phyloP scores from a whole-genome alignment of 2,113 vertebrate genomes.

The Clupea harengus region DNA sequence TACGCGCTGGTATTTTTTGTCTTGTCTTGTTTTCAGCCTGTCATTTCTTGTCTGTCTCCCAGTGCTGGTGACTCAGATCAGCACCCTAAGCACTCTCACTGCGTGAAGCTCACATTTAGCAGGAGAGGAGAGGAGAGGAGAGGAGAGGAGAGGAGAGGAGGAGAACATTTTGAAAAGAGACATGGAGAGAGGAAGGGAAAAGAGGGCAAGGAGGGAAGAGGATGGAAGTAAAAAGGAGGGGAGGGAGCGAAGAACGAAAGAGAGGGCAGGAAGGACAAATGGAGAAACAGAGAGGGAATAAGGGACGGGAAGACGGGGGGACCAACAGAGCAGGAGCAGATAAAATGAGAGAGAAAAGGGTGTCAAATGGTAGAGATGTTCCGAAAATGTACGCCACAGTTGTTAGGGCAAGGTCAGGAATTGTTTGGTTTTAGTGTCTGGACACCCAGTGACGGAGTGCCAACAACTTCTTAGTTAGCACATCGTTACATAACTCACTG shows the following conservation, averaged over 20 bases:
- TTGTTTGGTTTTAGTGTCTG: not conserved
- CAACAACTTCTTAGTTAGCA: not conserved
- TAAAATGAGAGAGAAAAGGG: not conserved
- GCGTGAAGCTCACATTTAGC: slow-evolving; percentile 15
- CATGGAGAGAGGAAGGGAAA: not conserved
- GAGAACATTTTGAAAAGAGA: slow-evolving; percentile 1
- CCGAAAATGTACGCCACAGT: not conserved
- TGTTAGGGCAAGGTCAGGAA: not conserved
- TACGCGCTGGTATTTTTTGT: slow-evolving; percentile 3
- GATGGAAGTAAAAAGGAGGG: not conserved
- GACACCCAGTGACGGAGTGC: not conserved
- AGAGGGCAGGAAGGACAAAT: not conserved
- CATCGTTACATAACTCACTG: not conserved
- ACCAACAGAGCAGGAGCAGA: not conserved
- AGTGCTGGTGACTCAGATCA: slow-evolving; percentile 45
- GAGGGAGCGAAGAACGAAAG: not conserved
- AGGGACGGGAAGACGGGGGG: not conserved
- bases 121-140: not conserved
- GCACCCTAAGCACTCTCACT: slow-evolving; percentile 28
- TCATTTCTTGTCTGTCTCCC: slow-evolving; percentile 42
- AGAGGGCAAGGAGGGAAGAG: not conserved
- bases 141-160: not conserved
- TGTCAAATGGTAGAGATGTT: not conserved
- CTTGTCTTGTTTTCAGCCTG: slow-evolving; percentile 33
- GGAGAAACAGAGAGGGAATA: not conserved